A percentile compares a stretch with the other conserved stretches of the same genome.
Evolutionary conservation across 1,140 invertebrate genomes (phyloP).

Genomic region (Acromyrmex charruanus): DNA sequence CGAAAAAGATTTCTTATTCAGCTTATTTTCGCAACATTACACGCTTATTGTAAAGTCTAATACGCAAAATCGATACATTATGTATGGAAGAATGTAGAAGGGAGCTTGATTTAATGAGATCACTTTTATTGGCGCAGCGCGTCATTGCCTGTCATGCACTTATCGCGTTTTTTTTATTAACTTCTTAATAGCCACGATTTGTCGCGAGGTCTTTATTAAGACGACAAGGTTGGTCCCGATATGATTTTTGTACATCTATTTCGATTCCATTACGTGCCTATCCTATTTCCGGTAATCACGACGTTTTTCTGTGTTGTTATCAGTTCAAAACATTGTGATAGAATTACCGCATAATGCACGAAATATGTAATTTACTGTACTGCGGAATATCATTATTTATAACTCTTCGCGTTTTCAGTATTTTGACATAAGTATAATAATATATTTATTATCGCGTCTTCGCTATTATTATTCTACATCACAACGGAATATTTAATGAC

Average conservation of each 20-base stretch:
- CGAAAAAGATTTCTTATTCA: not conserved
- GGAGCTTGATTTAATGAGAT: constrained; percentile 32
- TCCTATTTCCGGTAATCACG: constrained; percentile 23
- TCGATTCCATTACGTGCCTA: constrained; percentile 9
- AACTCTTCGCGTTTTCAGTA: not conserved
- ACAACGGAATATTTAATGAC: not conserved
- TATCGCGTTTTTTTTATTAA: constrained; percentile 13
- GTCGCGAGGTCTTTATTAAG: not conserved
- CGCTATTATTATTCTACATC: constrained; percentile 3
- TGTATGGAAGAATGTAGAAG: no score
- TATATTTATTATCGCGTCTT: constrained; percentile 23
- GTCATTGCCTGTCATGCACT: not conserved
- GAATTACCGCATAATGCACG: constrained; percentile 26
- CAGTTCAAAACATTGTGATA: not conserved
- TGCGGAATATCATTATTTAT: constrained; percentile 18
- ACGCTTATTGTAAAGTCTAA: constrained; percentile 1
- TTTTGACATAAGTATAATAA: constrained; percentile 12
- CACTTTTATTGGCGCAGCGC: not conserved
- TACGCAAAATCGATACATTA: constrained; percentile 13
- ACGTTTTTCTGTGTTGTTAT: constrained; percentile 5
- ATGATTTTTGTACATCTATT: constrained; percentile 18
- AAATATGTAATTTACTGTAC: constrained; percentile 26
- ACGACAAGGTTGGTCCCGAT: not conserved
- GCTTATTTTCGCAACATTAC: not conserved
- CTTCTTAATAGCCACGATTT: not conserved